A percentile compares a stretch with the other conserved stretches of the same genome.
These are phyloP conservation scores for Coelopa pilipes DNA, from an alignment of 2,888 invertebrate species.

Conservation along the genomic window DNA sequence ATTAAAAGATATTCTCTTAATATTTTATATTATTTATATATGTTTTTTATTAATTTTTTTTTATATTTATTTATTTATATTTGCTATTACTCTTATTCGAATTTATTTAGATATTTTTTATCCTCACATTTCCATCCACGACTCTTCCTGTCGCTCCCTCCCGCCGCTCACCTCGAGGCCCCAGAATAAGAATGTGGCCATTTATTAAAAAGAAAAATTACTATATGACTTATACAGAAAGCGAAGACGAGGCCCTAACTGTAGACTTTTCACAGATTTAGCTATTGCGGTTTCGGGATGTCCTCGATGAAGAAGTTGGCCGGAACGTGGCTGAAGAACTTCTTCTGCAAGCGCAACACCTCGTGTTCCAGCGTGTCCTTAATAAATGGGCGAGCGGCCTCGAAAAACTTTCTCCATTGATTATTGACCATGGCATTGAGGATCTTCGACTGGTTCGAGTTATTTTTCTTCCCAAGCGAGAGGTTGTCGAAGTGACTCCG, in stretches of 20 bases:
- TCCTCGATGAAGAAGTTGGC: conserved; percentile 76
- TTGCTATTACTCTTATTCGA: no score
- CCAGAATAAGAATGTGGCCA: no score
- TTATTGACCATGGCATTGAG: conserved; percentile 76
- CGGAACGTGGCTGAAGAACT: conserved; percentile 75
- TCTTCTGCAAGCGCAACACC: conserved; percentile 72
- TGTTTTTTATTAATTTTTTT: no score
- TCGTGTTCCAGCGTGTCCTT: conserved; percentile 76
- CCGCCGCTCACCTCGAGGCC: conserved; percentile 7
- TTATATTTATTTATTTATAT: no score
- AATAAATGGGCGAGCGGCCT: conserved; percentile 75
- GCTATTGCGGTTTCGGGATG: conserved; percentile 57
- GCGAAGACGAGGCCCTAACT: no score
- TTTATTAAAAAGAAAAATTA: no score
- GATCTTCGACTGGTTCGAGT: conserved; percentile 71
- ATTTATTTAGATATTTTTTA: no score
- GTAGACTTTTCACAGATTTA: no score
- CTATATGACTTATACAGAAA: no score
- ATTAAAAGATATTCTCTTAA: no score
- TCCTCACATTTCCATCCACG: no score
- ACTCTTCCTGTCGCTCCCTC: neutral
- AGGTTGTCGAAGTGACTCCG: conserved; percentile 75
- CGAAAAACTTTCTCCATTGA: conserved; percentile 77
- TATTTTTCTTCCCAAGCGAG: conserved; percentile 64
- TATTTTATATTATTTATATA: no score